phyloP scores from a whole-genome alignment of 2,797 vertebrate genomes.

The Sphenopsis melanotis region DNA sequence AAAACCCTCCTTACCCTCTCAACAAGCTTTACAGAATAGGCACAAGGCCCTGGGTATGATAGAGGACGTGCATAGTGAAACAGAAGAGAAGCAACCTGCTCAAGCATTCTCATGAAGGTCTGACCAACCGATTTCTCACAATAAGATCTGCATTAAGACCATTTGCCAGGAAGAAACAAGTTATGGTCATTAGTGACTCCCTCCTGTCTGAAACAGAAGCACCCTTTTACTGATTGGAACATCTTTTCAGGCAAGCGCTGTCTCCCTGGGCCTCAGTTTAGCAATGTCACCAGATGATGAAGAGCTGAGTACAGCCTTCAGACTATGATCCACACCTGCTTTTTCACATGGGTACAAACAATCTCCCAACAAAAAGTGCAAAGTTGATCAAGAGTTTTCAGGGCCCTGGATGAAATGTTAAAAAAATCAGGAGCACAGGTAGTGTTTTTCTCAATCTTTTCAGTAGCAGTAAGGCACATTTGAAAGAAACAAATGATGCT shows the following conservation, averaged over 20 bases:
- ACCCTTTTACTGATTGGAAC: neutral
- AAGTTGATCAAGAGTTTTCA: neutral
- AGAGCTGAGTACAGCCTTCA: neutral
- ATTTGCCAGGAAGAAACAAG: neutral
- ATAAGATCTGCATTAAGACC: neutral
- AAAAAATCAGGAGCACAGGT: neutral
- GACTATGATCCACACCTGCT: neutral
- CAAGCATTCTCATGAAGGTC: neutral
- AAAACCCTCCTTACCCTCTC: neutral
- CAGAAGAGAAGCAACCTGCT: neutral
- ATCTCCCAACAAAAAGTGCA: neutral
- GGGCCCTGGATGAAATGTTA: neutral
- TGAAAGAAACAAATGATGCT: neutral
- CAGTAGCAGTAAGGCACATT: neutral
- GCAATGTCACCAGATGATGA: neutral
- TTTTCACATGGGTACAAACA: neutral
- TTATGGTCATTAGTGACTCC: neutral
- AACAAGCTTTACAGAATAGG: neutral
- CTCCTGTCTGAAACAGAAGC: neutral
- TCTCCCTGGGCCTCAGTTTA: neutral
- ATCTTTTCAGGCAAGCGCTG: neutral
- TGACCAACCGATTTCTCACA: neutral
- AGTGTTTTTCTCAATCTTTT: neutral
- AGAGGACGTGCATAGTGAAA: accelerated
- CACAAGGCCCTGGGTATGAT: neutral